Base-by-base conservation (phyloP, 1,140 invertebrate species). In the Penaeus indicus region DNA sequence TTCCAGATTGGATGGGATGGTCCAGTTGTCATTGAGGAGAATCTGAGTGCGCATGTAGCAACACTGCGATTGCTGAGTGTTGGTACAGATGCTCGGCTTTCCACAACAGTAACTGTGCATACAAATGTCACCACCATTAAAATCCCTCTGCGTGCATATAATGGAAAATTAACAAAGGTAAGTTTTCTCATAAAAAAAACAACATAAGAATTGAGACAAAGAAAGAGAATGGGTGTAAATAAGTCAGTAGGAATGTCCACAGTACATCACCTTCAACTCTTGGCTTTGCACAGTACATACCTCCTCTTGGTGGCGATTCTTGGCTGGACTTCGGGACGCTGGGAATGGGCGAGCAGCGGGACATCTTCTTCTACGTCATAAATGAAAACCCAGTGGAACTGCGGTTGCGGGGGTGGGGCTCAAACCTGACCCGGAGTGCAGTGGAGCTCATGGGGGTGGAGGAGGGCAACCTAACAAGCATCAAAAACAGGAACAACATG, bases 331-430 rank as follows among this genome's bases (percentile, higher is more conserved):
- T 97, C 92, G 96, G 96, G 21, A 94, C 95, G 19, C 93, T 97
- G n/a, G 95, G 96, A 63, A 94, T 95, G 85, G 94, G 94, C 16
- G 95, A 95, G 63, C 94, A 94, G 82, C 95, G 95, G 89, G 94
- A 95, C 90, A 94, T 95, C 61, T 94, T 95, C 90, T 96, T 97
- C 93, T 95, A 95, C 47, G 91, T 97, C n/a, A 93, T 95, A 86
- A 97, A 97, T 93, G 94, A 95, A 90, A 97, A 97, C 93, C 96
- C 96, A 25, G 94, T 97, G 32, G 94, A 94, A 91, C 94, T 97
- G 88, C 94, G 94, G 89, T 92, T 96, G 32, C 94, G 94, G 90
- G 94, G 94, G 27, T 95, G 95, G 94, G 94, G 94, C 64, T 94
- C 95, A 11, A 96, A 96, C 91, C 94, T 96, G 92, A 94, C 95